Evolutionary conservation across 2,797 vertebrate genomes (phyloP), one percentile per base, ranked within the genome.

Genomic region (Apogon talboti): DNA sequence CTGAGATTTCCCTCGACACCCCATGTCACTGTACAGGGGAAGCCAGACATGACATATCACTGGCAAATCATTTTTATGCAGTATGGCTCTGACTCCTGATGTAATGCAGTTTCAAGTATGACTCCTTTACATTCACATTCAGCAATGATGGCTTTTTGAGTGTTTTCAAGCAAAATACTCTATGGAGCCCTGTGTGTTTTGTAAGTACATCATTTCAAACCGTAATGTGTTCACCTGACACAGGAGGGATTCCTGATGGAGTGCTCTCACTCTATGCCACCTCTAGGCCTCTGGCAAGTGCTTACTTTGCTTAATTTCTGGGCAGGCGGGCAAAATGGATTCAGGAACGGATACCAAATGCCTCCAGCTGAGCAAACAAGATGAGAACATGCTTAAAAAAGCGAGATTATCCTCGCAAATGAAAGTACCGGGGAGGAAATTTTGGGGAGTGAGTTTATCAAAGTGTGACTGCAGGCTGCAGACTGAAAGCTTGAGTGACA

Each of bases 401-500:
- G 49, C 1, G 1, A 54, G 69, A 69, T 83, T 71, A 84, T 80
- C 70, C 75, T 57, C 37, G n/a, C n/a, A n/a, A n/a, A n/a, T n/a
- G n/a, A n/a, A n/a, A n/a, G n/a, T n/a, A n/a, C n/a, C n/a, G n/a
- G n/a, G n/a, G n/a, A n/a, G n/a, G n/a, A 62, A 76, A 80, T 84
- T 79, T 71, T 53, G 15, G 75, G 75, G 62, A 78, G 65, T 30
- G 58, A 76, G 85, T 91, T 89, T 80, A 88, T 91, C 87, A 85
- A 81, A 71, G 86, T 87, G 82, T 76, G 84, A 86, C 90, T 85
- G 82, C 74, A 54, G 84, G 84, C 82, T 83, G 69, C 67, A 61
- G 66, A 75, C 54, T 60, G 55, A 84, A 82, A 83, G 75, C 78
- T 78, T 87, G 87, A 92, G 74, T 89, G 90, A 89, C 87, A 82